Conservation (phyloP, 2,797 vertebrate species). For the Ctenochaetus hawaiiensis region DNA sequence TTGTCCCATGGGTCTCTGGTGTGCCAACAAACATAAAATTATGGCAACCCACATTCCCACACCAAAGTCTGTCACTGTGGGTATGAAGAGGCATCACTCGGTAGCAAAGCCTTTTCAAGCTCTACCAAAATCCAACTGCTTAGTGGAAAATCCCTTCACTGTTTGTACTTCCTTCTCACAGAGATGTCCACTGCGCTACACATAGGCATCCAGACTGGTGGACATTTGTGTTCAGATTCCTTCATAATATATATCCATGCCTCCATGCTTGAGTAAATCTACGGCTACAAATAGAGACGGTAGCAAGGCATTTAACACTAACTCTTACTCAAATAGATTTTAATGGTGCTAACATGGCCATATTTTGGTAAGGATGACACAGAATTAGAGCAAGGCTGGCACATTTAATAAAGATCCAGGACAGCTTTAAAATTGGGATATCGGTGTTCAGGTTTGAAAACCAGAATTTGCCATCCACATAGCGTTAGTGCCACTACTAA, state of each 20-base stretch:
- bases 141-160: constrained; percentile 50
- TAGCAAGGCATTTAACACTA: background rate
- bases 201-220: constrained; percentile 6
- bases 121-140: constrained; percentile 50
- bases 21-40: constrained; percentile 60
- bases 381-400: background rate
- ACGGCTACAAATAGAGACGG: background rate
- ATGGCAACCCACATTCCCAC: constrained; percentile 61
- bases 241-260: background rate
- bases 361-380: constrained; percentile 1
- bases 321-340: background rate
- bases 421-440: constrained; percentile 3
- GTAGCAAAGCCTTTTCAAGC: constrained; percentile 39
- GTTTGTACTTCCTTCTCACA: constrained; percentile 13
- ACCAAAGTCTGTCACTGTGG: constrained; percentile 51
- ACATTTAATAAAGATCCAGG: background rate
- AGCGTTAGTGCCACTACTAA: no score
- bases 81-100: constrained; percentile 35
- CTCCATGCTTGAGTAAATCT: background rate
- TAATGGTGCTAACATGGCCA: background rate
- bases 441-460: background rate
- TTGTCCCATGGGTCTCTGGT: constrained; percentile 44
- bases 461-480: no score
- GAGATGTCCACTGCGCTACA: constrained; percentile 6
- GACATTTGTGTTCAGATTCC: constrained; percentile 3